Percentiles rank a stretch among this genome's conserved stretches.
Evolutionary conservation across 2,797 vertebrate species (phyloP).

Genomic region (Enteromius thamalakanensis): DNA sequence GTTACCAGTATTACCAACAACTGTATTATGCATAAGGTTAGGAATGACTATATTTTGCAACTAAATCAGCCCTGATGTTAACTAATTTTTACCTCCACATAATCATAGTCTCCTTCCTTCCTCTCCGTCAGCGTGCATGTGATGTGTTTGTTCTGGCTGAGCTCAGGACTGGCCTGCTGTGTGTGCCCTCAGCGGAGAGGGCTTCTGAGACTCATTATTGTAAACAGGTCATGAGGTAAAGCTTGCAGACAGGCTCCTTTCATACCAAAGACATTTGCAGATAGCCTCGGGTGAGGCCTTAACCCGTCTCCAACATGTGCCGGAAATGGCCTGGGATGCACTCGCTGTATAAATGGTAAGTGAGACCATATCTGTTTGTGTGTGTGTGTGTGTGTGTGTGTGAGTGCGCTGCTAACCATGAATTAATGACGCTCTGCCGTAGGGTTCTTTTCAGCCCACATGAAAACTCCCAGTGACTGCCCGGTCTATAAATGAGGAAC

Average conservation of each 20-base stretch:
- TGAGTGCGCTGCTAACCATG: conserved; percentile 16
- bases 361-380: conserved; percentile 13
- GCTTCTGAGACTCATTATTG: conserved; percentile 65
- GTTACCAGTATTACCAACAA: not conserved
- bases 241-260: conserved; percentile 65
- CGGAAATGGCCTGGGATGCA: conserved; percentile 61
- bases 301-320: conserved; percentile 52
- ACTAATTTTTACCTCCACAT: not conserved
- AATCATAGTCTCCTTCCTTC: not conserved
- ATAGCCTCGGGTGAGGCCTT: conserved; percentile 65
- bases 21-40: not conserved
- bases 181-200: conserved; percentile 42
- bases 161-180: conserved; percentile 12
- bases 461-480: not conserved
- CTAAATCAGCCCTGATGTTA: not conserved
- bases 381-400: not conserved
- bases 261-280: conserved; percentile 61
- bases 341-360: conserved; percentile 4
- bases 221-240: conserved; percentile 75
- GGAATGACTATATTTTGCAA: not conserved
- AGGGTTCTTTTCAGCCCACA: conserved; percentile 29
- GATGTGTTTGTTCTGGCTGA: not conserved
- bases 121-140: not conserved
- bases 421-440: conserved; percentile 9
- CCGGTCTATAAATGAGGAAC: conserved; percentile 18